Evolutionary conservation across 2,888 invertebrate species (phyloP).

Genomic region (Sclerodermus sp.): DNA sequence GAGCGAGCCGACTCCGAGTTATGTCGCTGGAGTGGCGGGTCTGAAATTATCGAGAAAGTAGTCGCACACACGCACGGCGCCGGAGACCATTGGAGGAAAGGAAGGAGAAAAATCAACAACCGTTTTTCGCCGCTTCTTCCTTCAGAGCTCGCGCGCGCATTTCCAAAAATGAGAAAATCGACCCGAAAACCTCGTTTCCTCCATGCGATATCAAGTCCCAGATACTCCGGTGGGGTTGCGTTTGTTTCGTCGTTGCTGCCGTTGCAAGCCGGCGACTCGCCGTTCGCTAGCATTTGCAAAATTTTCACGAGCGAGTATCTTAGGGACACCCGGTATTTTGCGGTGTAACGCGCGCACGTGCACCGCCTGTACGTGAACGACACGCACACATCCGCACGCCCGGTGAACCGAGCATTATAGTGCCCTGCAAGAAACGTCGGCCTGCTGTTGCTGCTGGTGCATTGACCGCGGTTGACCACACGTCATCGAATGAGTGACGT

Average conservation of each 20-base stretch:
- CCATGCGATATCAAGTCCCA: no score
- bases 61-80: neutral
- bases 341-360: conserved; percentile 37
- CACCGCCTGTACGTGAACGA: conserved; percentile 30
- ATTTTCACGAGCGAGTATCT: neutral
- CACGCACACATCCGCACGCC: conserved; percentile 29
- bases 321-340: conserved; percentile 39
- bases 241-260: no score
- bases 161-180: no score
- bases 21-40: no score
- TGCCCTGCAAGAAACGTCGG: conserved; percentile 48
- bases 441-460: conserved; percentile 53
- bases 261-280: no score
- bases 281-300: no score
- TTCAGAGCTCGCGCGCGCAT: no score
- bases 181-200: no score
- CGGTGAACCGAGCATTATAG: conserved; percentile 43
- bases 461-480: conserved; percentile 59
- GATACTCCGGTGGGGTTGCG: no score
- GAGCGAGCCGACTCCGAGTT: no score
- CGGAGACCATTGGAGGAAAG: neutral
- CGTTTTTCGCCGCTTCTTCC: no score
- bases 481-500: conserved; percentile 58
- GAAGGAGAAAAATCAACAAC: neutral
- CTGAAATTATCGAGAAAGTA: neutral